Percentiles rank a stretch among this genome's conserved stretches.
Conservation (phyloP, 2,797 vertebrate genomes). For the Meriones psammophilus region DNA sequence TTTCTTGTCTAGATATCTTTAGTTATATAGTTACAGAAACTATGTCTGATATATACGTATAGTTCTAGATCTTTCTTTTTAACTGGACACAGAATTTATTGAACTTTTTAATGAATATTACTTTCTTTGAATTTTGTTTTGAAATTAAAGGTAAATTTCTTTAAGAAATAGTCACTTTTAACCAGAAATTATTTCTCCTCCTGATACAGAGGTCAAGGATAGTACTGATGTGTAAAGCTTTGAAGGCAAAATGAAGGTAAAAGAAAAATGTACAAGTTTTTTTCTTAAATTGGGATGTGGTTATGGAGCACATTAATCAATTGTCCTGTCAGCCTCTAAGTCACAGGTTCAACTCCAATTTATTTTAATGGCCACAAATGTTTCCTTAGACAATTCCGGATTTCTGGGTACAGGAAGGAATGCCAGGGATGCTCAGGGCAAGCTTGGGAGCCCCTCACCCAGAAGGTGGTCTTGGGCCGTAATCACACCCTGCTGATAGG, state of each 20-base stretch:
- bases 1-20: background rate
- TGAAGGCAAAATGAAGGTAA: background rate
- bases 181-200: constrained; percentile 77
- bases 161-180: constrained; percentile 80
- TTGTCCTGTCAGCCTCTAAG: constrained; percentile 70
- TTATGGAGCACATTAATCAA: constrained; percentile 55
- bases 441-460: constrained; percentile 29
- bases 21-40: background rate
- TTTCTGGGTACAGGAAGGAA: constrained; percentile 33
- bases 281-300: constrained; percentile 50
- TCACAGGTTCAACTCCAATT: constrained; percentile 69
- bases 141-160: constrained; percentile 80
- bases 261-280: constrained; percentile 49
- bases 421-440: constrained; percentile 65
- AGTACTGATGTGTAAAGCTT: constrained; percentile 53
- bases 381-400: constrained; percentile 74
- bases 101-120: constrained; percentile 77
- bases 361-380: constrained; percentile 74
- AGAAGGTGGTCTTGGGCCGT: constrained; percentile 81
- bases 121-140: constrained; percentile 78
- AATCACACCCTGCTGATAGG: constrained; percentile 80
- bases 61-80: constrained; percentile 42
- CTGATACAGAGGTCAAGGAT: constrained; percentile 46
- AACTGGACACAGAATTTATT: constrained; percentile 65
- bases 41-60: background rate